Percentiles rank a stretch among this genome's conserved stretches.
Conservation (phyloP, 2,797 vertebrate genomes). For the Helicolenus hilgendorfi region DNA sequence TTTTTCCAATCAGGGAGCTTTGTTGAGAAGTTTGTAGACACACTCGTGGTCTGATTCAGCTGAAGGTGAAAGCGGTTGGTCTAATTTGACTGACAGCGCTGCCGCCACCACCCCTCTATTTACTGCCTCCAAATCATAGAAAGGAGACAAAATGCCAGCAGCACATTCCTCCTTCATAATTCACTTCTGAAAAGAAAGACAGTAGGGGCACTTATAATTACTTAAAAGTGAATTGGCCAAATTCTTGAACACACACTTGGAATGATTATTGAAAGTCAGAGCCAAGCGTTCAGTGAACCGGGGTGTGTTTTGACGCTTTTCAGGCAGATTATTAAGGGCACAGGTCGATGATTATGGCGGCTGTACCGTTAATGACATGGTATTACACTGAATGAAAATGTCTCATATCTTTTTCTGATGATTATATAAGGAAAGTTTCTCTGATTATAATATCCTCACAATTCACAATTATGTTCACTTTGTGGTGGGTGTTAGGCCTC, state of each 20-base stretch:
- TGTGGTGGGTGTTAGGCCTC: background rate
- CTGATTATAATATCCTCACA: background rate
- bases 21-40: slow-evolving; percentile 16
- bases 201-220: slow-evolving; percentile 45
- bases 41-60: slow-evolving; percentile 6
- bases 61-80: slow-evolving; percentile 56
- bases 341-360: slow-evolving; percentile 34
- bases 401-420: background rate
- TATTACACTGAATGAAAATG: slow-evolving; percentile 31
- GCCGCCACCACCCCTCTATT: slow-evolving; percentile 41
- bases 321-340: slow-evolving; percentile 5
- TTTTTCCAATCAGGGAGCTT: slow-evolving; percentile 11
- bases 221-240: slow-evolving; percentile 51
- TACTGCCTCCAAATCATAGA: slow-evolving; percentile 61
- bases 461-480: background rate
- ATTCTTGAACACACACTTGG: slow-evolving; percentile 43
- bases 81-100: slow-evolving; percentile 75
- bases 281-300: background rate
- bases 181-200: slow-evolving; percentile 41
- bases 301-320: slow-evolving; percentile 1
- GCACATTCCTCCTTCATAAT: slow-evolving; percentile 73
- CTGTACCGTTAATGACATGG: slow-evolving; percentile 41
- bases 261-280: slow-evolving; percentile 2
- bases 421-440: slow-evolving; percentile 14
- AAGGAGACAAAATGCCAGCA: slow-evolving; percentile 72